These are phyloP conservation scores for Herminia tarsipennalis DNA, from an alignment of 2,888 invertebrate genomes.

Conservation along the genomic window DNA sequence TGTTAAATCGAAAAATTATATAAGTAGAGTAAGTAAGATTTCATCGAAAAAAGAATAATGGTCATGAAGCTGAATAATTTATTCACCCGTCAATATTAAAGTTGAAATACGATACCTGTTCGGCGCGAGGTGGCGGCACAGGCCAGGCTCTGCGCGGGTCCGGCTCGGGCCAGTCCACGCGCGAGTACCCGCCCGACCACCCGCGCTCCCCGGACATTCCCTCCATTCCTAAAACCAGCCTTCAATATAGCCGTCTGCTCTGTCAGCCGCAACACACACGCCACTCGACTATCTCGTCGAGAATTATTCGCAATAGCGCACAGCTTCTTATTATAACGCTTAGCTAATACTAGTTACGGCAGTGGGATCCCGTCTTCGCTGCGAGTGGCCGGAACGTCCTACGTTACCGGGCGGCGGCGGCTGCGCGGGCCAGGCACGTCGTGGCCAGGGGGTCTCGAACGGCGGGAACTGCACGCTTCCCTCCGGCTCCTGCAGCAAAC, in stretches of 20 bases:
- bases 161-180: conserved; percentile 58
- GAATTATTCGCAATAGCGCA: not conserved
- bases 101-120: conserved; percentile 50
- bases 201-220: conserved; percentile 36
- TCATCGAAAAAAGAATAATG: too few relatives aligned
- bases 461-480: conserved; percentile 50
- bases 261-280: not conserved
- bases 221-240: conserved; percentile 44
- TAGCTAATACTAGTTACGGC: conserved; percentile 3
- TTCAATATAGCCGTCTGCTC: not conserved
- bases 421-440: conserved; percentile 51
- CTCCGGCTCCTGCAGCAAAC: conserved; percentile 83
- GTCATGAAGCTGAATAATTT: too few relatives aligned
- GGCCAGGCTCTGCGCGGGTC: conserved; percentile 73
- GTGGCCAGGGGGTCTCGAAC: conserved; percentile 61
- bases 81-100: too few relatives aligned
- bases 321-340: conserved; percentile 1
- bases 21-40: not conserved
- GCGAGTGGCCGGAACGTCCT: conserved; percentile 6
- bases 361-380: not conserved
- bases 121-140: conserved; percentile 60
- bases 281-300: conserved; percentile 3
- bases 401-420: conserved; percentile 39
- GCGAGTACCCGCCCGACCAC: conserved; percentile 38
- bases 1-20: conserved; percentile 30